Conservation (phyloP, 30 jellyfish, hydroid and myxozoan species). For the Pelagia noctiluca region DNA sequence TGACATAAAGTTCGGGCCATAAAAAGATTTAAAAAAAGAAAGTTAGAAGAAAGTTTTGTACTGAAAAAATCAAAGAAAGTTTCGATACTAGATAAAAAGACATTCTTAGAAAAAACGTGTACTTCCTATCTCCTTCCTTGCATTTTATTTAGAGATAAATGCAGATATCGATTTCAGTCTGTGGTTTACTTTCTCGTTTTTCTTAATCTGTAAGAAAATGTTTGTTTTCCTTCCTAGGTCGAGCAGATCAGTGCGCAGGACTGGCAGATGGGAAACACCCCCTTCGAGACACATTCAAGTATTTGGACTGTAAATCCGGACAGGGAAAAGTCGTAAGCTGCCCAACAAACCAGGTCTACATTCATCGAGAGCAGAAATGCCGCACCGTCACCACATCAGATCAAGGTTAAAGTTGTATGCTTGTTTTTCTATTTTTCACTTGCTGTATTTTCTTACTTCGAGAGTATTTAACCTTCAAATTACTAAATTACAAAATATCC, state of each 20-base stretch:
- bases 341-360: constrained; percentile 70
- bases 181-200: background rate
- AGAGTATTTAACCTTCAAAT: too few relatives aligned
- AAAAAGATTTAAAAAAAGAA: too few relatives aligned
- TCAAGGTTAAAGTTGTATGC: constrained; percentile 16
- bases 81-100: background rate
- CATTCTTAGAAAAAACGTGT: background rate
- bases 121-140: background rate
- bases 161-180: background rate
- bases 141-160: background rate
- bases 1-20: too few relatives aligned
- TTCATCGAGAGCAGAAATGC: constrained; percentile 65
- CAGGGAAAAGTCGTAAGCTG: constrained; percentile 52
- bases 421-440: too few relatives aligned
- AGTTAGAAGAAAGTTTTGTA: too few relatives aligned
- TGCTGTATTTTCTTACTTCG: too few relatives aligned
- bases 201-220: background rate
- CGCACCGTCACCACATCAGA: constrained; percentile 56
- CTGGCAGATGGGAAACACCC: constrained; percentile 83
- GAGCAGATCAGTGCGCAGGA: constrained; percentile 61
- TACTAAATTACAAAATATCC: background rate
- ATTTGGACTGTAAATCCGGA: constrained; percentile 67
- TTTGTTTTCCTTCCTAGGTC: background rate
- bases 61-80: too few relatives aligned
- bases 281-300: constrained; percentile 72